Base-by-base conservation (phyloP, 2,888 invertebrate genomes). In the Pyrochroa serraticornis region DNA sequence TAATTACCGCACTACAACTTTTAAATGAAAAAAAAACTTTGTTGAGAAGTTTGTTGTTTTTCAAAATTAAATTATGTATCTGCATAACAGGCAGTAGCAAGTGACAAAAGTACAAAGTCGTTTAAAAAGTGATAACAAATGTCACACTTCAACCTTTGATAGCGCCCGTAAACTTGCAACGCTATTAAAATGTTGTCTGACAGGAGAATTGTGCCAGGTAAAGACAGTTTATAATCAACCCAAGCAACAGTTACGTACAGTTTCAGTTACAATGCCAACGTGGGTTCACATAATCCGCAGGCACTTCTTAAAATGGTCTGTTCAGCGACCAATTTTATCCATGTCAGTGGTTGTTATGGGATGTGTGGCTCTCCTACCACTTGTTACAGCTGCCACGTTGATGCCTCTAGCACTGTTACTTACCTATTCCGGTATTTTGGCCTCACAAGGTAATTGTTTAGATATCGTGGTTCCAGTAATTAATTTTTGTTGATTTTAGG, bases 321-420 rank as follows among this genome's bases (percentile, higher is more conserved):
- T 42, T n/a, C 51, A 57, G 32, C 50, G 51, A 32, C 57, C 57
- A 7, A 30, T 57, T 8, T n/a, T 51, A 13, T 57, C 47, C 35
- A 57, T 57, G 51, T 31, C 58, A 7, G 9, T 66, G n/a, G 58
- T 69, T 7, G 63, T 69, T 37, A 42, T 62, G 8, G 47, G 55
- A 36, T 53, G 61, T 39, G 60, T 65, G 33, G 37, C 59, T 6
- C 47, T 67, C 7, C 42, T 70, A 9, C 69, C 69, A 13, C 33
- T 66, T 32, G 59, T 70, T n/a, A 65, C 68, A 33, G 63, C 65
- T 32, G 49, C 64, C n/a, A 62, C 65, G 1, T 51, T 70, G 43
- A 67, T 63, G 63, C 68, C 69, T 6, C 14, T 70, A 14, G 62
- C 64, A 37, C 33, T 66, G 9, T 30, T 70, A 22, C 34, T 70